A percentile compares a stretch with the other conserved stretches of the same genome.
These are phyloP conservation scores for Collichthys lucidus DNA, from an alignment of 2,113 vertebrate genomes.

Conservation along the genomic window DNA sequence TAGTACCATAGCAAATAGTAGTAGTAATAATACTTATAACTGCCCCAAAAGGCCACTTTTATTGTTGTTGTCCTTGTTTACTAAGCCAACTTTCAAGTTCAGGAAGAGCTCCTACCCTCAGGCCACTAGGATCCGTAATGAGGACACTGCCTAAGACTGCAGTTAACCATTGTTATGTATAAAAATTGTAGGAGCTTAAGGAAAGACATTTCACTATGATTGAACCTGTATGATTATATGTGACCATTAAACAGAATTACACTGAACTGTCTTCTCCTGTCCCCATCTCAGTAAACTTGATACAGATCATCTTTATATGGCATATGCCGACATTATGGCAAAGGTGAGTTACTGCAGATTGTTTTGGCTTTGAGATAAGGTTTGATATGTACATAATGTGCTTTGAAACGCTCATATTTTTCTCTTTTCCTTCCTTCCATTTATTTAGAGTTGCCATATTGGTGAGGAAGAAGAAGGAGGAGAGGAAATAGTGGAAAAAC, in stretches of 20 bases:
- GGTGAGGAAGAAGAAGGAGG: slow-evolving; percentile 88
- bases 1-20: no score
- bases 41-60: no score
- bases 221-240: no score
- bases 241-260: no score
- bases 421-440: background rate
- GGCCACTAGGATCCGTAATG: no score
- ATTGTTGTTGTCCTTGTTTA: background rate
- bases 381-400: background rate
- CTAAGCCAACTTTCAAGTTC: background rate
- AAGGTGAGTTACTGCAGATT: slow-evolving; percentile 75
- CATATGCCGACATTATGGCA: slow-evolving; percentile 88
- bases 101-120: no score
- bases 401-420: background rate
- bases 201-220: no score
- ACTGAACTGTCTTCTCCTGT: slow-evolving; percentile 21
- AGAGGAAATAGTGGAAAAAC: slow-evolving; percentile 82
- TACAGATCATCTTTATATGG: slow-evolving; percentile 86
- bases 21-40: no score
- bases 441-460: slow-evolving; percentile 90
- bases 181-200: no score
- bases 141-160: no score
- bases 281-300: slow-evolving; percentile 82
- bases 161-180: no score
- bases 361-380: background rate